These are phyloP conservation scores for Parascotia fuliginaria DNA, from an alignment of 2,888 invertebrate species.

Conservation along the genomic window DNA sequence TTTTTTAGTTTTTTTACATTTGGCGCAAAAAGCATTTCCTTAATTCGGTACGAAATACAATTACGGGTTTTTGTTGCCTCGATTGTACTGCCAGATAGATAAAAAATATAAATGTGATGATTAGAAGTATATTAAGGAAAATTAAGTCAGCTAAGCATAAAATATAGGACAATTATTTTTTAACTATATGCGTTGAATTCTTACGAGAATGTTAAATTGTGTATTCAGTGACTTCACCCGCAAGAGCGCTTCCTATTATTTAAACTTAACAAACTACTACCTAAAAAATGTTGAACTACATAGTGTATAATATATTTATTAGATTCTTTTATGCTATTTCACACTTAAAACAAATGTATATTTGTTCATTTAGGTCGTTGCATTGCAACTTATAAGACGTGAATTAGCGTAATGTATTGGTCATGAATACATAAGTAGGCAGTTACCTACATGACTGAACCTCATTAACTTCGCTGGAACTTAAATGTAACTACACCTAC, in stretches of 20 bases:
- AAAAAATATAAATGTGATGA: slow-evolving; percentile 33
- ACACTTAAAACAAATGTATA: neutral
- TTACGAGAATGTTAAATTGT: too few species aligned
- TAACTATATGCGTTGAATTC: too few species aligned
- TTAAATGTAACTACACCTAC: too few species aligned
- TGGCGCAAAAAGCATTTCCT: slow-evolving; percentile 53
- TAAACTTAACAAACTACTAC: too few species aligned
- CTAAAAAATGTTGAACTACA: too few species aligned
- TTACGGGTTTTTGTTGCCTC: slow-evolving; percentile 39
- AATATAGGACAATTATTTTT: neutral
- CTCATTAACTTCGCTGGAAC: too few species aligned
- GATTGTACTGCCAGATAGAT: slow-evolving; percentile 31
- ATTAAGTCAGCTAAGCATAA: slow-evolving; percentile 15
- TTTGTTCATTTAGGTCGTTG: neutral
- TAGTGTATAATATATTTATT: neutral
- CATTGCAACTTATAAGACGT: neutral
- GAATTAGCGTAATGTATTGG: neutral
- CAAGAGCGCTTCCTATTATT: too few species aligned
- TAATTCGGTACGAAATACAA: slow-evolving; percentile 48
- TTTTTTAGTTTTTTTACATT: slow-evolving; percentile 58
- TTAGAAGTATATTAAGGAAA: slow-evolving; percentile 29
- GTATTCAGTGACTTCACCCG: too few species aligned
- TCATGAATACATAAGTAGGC: neutral
- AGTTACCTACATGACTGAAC: too few species aligned
- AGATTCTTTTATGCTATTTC: neutral